Base-by-base conservation (phyloP, 2,888 invertebrate species). In the Eupithecia pulchellata region DNA sequence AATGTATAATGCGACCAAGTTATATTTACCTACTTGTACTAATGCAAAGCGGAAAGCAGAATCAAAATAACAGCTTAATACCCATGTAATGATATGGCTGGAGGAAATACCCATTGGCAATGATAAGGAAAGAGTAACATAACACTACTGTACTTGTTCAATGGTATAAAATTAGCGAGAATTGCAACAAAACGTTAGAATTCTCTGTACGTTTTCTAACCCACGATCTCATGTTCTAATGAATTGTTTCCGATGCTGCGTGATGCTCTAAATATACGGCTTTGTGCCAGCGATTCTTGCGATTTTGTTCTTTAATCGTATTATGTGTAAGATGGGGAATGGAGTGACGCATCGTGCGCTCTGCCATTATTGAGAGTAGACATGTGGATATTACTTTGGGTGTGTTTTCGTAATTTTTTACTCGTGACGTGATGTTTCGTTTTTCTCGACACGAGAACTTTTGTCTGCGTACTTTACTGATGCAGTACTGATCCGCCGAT, bases 181-280 rank as follows among this genome's bases (percentile, higher is more conserved):
- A 64, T 73, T 72, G 62, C 68, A 64, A 42, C 9, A 63, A 69
- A 71, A 74, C 58, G 42, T 63, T 34, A 57, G 32, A 52, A 71
- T 74, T 73, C 68, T 61, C 55, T 29, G 67, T 69, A 66, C 55
- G 58, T 67, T 74, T 84, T 84, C 84, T 83, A 84, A 82, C 69
- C 66, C 76, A 74, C 80, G 81, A 82, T 82, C 84, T 83, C 79
- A 80, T 78, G 71, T 71, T 72, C 76, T 83, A 86, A 91, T 86
- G 86, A 88, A 85, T 78, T 74, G 82, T 83, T 89, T 91, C 91
- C 91, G 83, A 80, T 76, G 67, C 29, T 58, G 55, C 63, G 67
- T 69, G 69, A 72, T 68, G 79, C 75, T 79, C 77, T 79, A 79
- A 80, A 79, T 79, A 78, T 71, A 75, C 70, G 66, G 71, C 72